Evolutionary conservation across 2,888 invertebrate species (phyloP).

Genomic region (Falcaria lacertinaria): DNA sequence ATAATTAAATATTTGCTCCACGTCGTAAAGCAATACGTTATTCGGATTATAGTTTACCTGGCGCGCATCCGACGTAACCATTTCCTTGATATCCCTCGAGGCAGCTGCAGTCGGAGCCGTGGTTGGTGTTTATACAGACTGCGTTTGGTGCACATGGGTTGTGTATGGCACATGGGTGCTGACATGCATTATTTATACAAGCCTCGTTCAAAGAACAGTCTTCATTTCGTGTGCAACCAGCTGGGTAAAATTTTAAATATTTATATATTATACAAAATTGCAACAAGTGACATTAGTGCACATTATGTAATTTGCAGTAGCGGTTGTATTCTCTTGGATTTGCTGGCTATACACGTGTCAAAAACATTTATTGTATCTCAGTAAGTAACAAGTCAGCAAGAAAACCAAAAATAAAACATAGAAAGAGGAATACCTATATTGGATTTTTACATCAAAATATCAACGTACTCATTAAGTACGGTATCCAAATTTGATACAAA

Average conservation of each 20-base stretch:
- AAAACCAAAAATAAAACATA: too few relatives aligned
- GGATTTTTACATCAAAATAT: too few relatives aligned
- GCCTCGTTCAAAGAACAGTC: constrained; percentile 92
- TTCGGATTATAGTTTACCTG: constrained; percentile 77
- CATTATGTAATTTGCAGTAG: not conserved
- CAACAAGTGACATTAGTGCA: constrained; percentile 6
- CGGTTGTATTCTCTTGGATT: too few relatives aligned
- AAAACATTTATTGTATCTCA: too few relatives aligned
- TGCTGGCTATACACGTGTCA: too few relatives aligned
- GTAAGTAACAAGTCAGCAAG: too few relatives aligned
- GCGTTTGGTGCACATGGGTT: constrained; percentile 92
- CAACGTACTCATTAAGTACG: too few relatives aligned
- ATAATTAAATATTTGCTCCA: constrained; percentile 1
- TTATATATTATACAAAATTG: constrained; percentile 22
- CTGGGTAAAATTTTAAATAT: constrained; percentile 78
- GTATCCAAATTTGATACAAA: too few relatives aligned
- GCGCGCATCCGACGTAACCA: constrained; percentile 88
- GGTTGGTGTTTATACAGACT: constrained; percentile 92
- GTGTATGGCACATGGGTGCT: constrained; percentile 91
- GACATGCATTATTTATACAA: constrained; percentile 91
- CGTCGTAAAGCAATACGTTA: not conserved
- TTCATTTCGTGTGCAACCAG: constrained; percentile 91
- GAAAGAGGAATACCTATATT: too few relatives aligned
- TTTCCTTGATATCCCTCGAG: constrained; percentile 92
- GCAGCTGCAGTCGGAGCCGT: constrained; percentile 92